phyloP scores from a whole-genome alignment of 2,113 vertebrate species.

The Periophthalmodon schlosseri region DNA sequence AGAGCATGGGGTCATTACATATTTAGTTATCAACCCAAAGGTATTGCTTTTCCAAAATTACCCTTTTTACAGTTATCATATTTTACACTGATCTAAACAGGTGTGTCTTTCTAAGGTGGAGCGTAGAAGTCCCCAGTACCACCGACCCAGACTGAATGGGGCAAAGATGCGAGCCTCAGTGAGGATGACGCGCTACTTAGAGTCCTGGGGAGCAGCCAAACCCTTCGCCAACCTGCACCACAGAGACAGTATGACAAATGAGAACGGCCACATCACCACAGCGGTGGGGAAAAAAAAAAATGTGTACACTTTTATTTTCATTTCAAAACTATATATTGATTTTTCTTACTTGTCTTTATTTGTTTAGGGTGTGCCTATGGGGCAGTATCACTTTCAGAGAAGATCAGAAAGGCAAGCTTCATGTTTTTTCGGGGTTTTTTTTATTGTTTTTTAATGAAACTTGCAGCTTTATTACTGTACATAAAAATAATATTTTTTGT shows the following conservation, averaged over 20 bases:
- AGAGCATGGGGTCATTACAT: constrained; percentile 91
- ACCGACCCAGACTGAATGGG: constrained; percentile 86
- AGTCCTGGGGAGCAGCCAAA: constrained; percentile 98
- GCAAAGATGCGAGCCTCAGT: constrained; percentile 97
- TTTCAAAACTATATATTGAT: not conserved
- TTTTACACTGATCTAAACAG: not conserved
- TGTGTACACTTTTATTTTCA: not conserved
- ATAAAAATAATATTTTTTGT: constrained; percentile 2
- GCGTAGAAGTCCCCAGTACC: constrained; percentile 86
- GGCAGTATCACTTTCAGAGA: constrained; percentile 93
- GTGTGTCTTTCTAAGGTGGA: constrained; percentile 79
- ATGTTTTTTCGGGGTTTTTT: constrained; percentile 33
- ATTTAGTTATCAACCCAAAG: constrained; percentile 97
- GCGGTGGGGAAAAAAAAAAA: constrained; percentile 75
- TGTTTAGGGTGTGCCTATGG: constrained; percentile 91
- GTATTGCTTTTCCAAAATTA: constrained; percentile 54
- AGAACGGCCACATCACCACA: constrained; percentile 97
- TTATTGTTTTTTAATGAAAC: constrained; percentile 2
- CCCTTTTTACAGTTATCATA: not conserved
- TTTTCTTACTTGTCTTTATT: constrained; percentile 22
- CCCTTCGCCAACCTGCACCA: constrained; percentile 96
- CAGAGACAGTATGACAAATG: constrained; percentile 97
- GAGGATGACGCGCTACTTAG: constrained; percentile 96
- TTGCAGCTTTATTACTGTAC: not conserved
- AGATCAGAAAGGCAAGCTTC: constrained; percentile 89